Evolutionary conservation across 2,797 vertebrate species (phyloP), one percentile per base, ranked within the genome.

Genomic region (Balearica regulorum): DNA sequence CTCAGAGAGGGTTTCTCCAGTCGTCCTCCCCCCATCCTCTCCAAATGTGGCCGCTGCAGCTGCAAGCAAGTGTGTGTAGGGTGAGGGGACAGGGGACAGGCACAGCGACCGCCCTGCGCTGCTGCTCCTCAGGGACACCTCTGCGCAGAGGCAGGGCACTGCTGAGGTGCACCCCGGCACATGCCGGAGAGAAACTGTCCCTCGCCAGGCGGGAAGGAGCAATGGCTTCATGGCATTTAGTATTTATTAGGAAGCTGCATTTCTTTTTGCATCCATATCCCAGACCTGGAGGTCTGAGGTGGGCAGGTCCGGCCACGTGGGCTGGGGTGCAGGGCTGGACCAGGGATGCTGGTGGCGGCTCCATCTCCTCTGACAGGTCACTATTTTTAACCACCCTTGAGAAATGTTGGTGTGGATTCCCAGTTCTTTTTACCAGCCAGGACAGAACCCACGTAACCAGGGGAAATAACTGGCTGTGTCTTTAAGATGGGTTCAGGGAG

Each of bases 401-500:
- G 77, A 68, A 57, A 84, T 1, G 1, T 0, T 21, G 8, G 3
- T 73, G 68, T 77, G 71, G 61, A 22, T 68, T 61, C 51, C 33
- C 0, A 0, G 13, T 53, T 53, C 44, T 93, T 91, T 94, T 86
- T 62, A 73, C 28, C 13, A 37, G 25, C 13, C 53, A 65, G 87
- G 43, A 60, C 10, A 44, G 92, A 89, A 53, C 1, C 0, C 51
- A 78, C 3, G 3, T 35, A 72, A 72, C 49, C 10, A 22, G 31
- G 49, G 58, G 75, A 86, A 90, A 89, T 21, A 65, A 60, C 9
- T 18, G 35, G 46, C 69, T 73, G 48, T 41, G 54, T 49, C 88
- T 96, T 95, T 93, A 92, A 95, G 65, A 8, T 25, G 15, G 54
- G 78, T 78, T 92, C 93, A 94, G 26, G 39, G 20, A 43, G 54